Evolutionary conservation across 35 echinoderm and acorn worm species (phyloP).

Genomic region (Eucidaris tribuloides): DNA sequence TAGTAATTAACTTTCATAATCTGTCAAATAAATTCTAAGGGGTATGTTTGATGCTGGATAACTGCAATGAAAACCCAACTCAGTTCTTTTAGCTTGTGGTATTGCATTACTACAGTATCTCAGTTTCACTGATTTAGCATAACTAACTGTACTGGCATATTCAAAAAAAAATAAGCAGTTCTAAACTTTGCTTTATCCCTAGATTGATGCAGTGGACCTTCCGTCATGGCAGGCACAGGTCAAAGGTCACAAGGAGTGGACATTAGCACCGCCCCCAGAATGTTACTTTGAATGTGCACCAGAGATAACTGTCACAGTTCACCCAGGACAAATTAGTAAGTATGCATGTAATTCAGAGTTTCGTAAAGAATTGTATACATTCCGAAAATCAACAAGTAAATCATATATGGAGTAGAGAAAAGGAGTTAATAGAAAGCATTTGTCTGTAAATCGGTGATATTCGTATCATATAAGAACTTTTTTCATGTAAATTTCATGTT

Average conservation of each 20-base stretch:
- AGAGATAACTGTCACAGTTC: conserved; percentile 55
- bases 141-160: too few relatives aligned
- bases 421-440: background rate
- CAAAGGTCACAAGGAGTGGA: conserved; percentile 89
- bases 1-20: too few relatives aligned
- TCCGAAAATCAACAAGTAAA: background rate
- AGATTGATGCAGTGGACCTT: conserved; percentile 88
- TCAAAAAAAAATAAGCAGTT: too few relatives aligned
- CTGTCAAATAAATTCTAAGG: too few relatives aligned
- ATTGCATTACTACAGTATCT: too few relatives aligned
- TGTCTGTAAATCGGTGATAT: background rate
- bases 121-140: too few relatives aligned
- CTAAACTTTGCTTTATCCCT: background rate
- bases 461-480: background rate
- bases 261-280: conserved; percentile 83
- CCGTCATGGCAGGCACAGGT: conserved; percentile 98
- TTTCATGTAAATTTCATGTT: background rate
- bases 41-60: too few relatives aligned
- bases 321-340: conserved; percentile 96
- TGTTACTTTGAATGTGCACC: conserved; percentile 82
- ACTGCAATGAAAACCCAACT: too few relatives aligned
- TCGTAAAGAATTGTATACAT: background rate
- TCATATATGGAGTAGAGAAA: background rate
- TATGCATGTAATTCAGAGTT: background rate
- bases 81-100: too few relatives aligned